Evolutionary conservation across 2,113 vertebrate species (phyloP), one percentile per base, ranked within the genome.

Genomic region (Nesoenas mayeri): DNA sequence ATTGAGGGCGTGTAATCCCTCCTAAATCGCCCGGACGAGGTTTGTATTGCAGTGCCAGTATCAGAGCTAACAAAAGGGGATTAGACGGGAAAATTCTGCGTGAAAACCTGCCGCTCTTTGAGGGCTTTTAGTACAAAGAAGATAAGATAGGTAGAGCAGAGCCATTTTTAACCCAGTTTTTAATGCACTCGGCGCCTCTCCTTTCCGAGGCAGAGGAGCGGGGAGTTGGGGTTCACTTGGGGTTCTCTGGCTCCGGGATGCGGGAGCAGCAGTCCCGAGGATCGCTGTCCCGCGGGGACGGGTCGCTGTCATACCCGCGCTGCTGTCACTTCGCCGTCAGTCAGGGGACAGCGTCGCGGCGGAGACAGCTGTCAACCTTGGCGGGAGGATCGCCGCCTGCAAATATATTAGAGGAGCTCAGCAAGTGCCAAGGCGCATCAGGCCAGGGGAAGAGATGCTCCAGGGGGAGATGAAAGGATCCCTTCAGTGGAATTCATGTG

Each of bases 91-190:
- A 96, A 97, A 97, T 96, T 97, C 98, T 88, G 96, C 74, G 78
- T 97, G 98, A 97, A 98, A 98, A 97, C 97, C 98, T 96, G 97
- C 97, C 95, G 53, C 90, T 72, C 89, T 84, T 97, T 48, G 80
- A 95, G 96, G 97, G 98, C 97, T 98, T 98, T 98, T 96, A 95
- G 97, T 75, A 81, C 88, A 98, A 98, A 98, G 98, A 94, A 98
- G 98, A 98, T 98, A 97, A 98, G 97, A 96, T 96, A 96, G 97
- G 97, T 94, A 93, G 94, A 79, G 95, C 92, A 95, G 85, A 97
- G 98, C 98, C 98, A 91, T 98, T 98, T 98, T 96, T 98, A 98
- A 98, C 98, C 98, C 96, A 98, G 95, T 98, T 98, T 98, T 96
- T 79, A 97, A 94, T 94, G 95, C 95, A 61, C 81, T 94, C 77